Evolutionary conservation across 2,888 invertebrate genomes (phyloP).

Genomic region (Congeria kusceri): DNA sequence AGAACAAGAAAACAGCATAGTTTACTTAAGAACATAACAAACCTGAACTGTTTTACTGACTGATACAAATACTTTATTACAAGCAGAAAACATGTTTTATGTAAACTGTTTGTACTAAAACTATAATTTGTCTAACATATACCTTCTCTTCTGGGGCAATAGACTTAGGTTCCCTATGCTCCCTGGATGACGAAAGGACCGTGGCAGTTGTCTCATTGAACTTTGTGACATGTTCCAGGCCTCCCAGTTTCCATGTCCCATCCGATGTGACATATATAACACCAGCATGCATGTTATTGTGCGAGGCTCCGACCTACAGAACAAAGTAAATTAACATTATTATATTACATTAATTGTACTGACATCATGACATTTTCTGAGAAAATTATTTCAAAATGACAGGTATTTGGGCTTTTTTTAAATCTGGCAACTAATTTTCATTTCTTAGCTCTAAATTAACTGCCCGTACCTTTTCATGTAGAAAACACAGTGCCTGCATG

Average conservation of each 20-base stretch:
- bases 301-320: constrained; percentile 86
- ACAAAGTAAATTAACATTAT: constrained; percentile 1
- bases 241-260: constrained; percentile 95
- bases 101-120: neutral
- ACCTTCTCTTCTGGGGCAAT: constrained; percentile 80
- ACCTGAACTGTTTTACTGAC: neutral
- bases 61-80: no score
- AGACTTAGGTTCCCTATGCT: constrained; percentile 67
- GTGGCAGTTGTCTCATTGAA: constrained; percentile 87
- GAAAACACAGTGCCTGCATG: constrained; percentile 92
- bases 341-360: neutral
- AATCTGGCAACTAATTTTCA: no score
- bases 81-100: no score
- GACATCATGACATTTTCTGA: no score
- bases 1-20: neutral
- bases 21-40: neutral
- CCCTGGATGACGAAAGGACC: constrained; percentile 87
- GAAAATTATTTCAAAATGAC: no score
- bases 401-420: no score
- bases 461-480: constrained; percentile 91
- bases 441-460: neutral
- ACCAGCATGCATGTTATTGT: constrained; percentile 93
- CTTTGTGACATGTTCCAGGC: constrained; percentile 91
- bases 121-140: neutral
- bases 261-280: constrained; percentile 93